A percentile compares a stretch with the other conserved stretches of the same genome.
Evolutionary conservation across 2,113 vertebrate species (phyloP).

Genomic region (Lucifuga dentata): DNA sequence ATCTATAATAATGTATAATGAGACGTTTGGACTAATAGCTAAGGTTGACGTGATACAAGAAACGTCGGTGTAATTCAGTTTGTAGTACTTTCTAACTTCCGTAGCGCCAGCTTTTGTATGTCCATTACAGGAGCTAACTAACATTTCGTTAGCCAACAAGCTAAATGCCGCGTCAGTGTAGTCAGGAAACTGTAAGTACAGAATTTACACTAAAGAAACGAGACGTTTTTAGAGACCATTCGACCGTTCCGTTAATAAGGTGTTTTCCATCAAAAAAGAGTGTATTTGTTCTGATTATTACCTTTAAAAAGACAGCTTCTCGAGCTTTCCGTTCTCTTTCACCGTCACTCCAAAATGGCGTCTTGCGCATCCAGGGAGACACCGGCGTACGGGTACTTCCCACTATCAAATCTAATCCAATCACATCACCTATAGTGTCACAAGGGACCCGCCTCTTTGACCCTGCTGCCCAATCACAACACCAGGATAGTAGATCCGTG

Average conservation of each 20-base stretch:
- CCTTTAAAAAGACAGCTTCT: constrained; percentile 77
- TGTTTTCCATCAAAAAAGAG: neutral
- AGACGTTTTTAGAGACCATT: neutral
- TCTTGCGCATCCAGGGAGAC: constrained; percentile 79
- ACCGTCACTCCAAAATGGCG: constrained; percentile 85
- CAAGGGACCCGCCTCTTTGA: constrained; percentile 6
- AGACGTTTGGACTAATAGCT: fast-evolving
- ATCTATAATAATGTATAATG: neutral
- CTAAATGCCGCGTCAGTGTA: constrained; percentile 78
- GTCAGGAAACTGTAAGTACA: constrained; percentile 53
- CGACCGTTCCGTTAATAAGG: fast-evolving
- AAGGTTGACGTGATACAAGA: neutral
- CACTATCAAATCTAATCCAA: constrained; percentile 63
- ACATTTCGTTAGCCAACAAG: constrained; percentile 31
- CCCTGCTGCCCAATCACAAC: constrained; percentile 39
- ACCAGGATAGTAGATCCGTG: neutral
- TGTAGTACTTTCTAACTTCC: neutral
- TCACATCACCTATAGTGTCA: constrained; percentile 28
- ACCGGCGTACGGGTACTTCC: constrained; percentile 73
- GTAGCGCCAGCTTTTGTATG: neutral
- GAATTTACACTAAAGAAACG: neutral
- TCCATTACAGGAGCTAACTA: constrained; percentile 16
- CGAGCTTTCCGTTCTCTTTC: constrained; percentile 75
- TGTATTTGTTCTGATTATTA: constrained; percentile 31
- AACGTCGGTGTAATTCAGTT: too few species aligned